These are phyloP conservation scores for Fragum whitleyi DNA, from an alignment of 2,888 invertebrate species.

Conservation along the genomic window DNA sequence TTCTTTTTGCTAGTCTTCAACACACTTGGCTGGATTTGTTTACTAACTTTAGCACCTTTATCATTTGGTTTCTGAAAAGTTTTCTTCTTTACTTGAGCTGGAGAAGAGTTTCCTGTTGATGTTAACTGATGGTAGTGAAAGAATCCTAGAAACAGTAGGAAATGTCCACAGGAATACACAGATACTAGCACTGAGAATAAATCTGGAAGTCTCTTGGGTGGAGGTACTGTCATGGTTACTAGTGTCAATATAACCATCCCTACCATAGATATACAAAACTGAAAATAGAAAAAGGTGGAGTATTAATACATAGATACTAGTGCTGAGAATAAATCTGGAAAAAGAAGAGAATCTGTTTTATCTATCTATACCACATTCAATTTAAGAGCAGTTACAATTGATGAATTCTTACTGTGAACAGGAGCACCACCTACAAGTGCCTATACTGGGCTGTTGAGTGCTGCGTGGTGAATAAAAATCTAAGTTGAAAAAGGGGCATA, in stretches of 20 bases:
- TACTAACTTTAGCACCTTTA: constrained; percentile 4
- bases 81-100: background rate
- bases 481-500: too few species aligned
- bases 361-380: too few species aligned
- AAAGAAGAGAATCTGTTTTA: too few species aligned
- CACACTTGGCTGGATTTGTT: constrained; percentile 19
- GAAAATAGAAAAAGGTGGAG: constrained; percentile 69
- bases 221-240: constrained; percentile 87
- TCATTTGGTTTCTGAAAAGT: background rate
- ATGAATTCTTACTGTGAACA: too few species aligned
- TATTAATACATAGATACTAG: background rate
- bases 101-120: background rate
- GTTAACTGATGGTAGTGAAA: constrained; percentile 80
- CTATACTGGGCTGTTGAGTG: too few species aligned
- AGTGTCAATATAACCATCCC: constrained; percentile 89
- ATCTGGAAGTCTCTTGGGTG: constrained; percentile 92
- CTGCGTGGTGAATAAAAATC: too few species aligned
- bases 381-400: too few species aligned
- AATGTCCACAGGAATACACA: constrained; percentile 93
- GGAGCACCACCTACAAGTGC: too few species aligned
- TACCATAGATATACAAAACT: constrained; percentile 87
- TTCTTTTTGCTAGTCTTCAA: constrained; percentile 40
- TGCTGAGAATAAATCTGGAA: too few species aligned
- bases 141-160: constrained; percentile 87
- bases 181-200: constrained; percentile 93